These are phyloP conservation scores for Micrasema minimum DNA, from an alignment of 1,140 invertebrate species.

Conservation along the genomic window DNA sequence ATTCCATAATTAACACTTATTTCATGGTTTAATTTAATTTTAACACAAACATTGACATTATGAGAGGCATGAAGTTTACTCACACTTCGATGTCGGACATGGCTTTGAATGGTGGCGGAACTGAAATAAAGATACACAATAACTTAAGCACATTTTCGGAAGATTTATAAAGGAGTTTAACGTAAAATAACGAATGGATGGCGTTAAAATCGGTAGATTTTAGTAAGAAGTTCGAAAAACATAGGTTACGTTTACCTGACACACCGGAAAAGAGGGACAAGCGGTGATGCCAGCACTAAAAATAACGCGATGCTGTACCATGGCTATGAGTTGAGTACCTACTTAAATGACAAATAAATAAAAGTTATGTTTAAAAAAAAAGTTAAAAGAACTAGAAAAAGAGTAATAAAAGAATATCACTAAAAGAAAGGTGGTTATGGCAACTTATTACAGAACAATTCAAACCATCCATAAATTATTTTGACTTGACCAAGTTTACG, in stretches of 20 bases:
- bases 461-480: no score
- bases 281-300: constrained; percentile 28
- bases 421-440: no score
- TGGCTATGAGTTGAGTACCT: no score
- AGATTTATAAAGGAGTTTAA: constrained; percentile 13
- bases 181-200: constrained; percentile 25
- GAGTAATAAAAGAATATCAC: no score
- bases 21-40: constrained; percentile 1
- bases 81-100: constrained; percentile 53
- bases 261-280: constrained; percentile 42
- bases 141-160: constrained; percentile 25
- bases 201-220: constrained; percentile 21
- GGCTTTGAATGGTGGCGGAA: constrained; percentile 31
- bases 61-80: constrained; percentile 38
- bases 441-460: no score
- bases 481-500: no score
- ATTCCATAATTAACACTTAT: background rate
- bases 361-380: no score
- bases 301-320: no score
- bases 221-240: constrained; percentile 16
- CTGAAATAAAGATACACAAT: constrained; percentile 40
- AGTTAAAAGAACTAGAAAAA: no score
- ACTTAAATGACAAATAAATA: no score
- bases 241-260: constrained; percentile 42
- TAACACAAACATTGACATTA: constrained; percentile 29